These are phyloP conservation scores for Nylanderia fulva DNA, from an alignment of 1,140 invertebrate genomes.

Conservation along the genomic window DNA sequence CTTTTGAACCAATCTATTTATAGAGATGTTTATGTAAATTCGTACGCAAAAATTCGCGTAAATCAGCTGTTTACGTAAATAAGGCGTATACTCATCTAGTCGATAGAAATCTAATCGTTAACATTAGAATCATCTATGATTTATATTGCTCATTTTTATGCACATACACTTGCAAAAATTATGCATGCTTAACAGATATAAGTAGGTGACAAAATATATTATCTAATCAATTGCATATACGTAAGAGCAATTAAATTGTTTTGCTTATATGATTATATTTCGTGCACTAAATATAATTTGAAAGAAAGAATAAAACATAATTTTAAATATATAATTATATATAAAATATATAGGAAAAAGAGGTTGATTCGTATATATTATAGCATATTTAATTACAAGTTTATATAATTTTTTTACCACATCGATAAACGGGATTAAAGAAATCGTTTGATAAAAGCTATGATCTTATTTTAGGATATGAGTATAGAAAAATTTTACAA, in stretches of 20 bases:
- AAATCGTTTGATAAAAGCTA: background rate
- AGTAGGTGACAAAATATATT: background rate
- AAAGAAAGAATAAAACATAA: background rate
- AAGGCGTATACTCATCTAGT: background rate
- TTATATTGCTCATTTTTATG: conserved; percentile 1
- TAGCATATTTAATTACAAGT: background rate
- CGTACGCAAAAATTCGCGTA: background rate
- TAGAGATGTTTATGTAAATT: conserved; percentile 30
- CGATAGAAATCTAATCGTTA: conserved; percentile 1
- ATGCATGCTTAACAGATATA: background rate
- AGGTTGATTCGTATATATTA: background rate
- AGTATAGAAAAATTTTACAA: background rate
- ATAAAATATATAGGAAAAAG: background rate
- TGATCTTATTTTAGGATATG: background rate
- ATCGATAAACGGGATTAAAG: background rate
- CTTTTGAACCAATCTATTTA: conserved; percentile 32
- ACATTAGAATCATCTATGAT: background rate
- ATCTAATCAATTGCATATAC: background rate
- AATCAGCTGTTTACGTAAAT: conserved; percentile 28
- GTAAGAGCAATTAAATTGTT: background rate
- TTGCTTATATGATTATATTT: background rate
- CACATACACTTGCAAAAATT: background rate
- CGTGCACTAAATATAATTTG: background rate
- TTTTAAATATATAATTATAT: background rate
- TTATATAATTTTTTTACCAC: background rate